These are phyloP conservation scores for Cassiopea andromeda DNA, from an alignment of 30 jellyfish, hydroid and myxozoan genomes.

Conservation along the genomic window DNA sequence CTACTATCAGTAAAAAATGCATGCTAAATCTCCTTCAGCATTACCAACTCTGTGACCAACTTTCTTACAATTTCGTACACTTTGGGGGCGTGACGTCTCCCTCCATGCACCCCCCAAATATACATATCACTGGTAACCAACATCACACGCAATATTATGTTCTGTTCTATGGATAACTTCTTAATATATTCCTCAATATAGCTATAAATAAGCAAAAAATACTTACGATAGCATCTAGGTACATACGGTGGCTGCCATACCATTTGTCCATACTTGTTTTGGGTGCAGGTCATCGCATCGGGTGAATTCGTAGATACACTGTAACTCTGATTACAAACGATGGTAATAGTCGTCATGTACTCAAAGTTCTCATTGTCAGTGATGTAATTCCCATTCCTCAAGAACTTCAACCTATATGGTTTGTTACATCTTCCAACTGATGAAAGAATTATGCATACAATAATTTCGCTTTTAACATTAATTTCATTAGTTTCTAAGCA, in stretches of 20 bases:
- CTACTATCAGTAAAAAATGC: too few relatives aligned
- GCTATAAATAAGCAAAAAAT: background rate
- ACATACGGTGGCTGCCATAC: constrained; percentile 57
- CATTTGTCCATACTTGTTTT: background rate
- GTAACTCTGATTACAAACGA: constrained; percentile 53
- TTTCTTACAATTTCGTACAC: too few relatives aligned
- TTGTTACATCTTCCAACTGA: constrained; percentile 25
- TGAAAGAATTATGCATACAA: background rate
- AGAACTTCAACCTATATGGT: constrained; percentile 19
- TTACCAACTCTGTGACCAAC: too few relatives aligned
- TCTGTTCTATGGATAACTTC: too few relatives aligned
- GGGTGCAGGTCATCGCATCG: constrained; percentile 69
- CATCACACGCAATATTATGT: too few relatives aligned
- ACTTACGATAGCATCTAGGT: constrained; percentile 56
- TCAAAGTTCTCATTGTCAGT: constrained; percentile 51
- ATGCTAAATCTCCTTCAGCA: too few relatives aligned
- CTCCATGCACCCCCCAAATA: too few relatives aligned
- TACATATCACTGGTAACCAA: too few relatives aligned
- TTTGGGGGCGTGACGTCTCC: too few relatives aligned
- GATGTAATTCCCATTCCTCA: constrained; percentile 32
- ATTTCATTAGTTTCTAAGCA: background rate
- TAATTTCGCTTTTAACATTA: background rate
- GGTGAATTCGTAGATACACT: background rate
- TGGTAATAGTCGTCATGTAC: constrained; percentile 40
- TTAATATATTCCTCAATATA: too few relatives aligned